Evolutionary conservation across 2,888 invertebrate species (phyloP), one percentile per base, ranked within the genome.

Genomic region (Ectemnius continuus): DNA sequence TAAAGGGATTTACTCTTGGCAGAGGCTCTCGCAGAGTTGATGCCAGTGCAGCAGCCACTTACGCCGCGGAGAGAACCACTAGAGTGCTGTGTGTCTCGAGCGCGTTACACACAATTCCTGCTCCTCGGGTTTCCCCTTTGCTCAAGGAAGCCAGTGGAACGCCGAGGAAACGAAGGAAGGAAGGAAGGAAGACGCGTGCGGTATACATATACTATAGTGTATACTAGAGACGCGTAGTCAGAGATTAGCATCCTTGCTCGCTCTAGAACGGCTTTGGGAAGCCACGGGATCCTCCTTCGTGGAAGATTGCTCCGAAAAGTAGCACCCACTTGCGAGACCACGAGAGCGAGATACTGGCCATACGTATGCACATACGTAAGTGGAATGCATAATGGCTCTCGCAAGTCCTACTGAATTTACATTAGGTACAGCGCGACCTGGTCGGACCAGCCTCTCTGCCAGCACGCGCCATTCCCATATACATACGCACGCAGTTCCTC

Each of bases 351-450:
- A 36, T 36, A 28, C 26, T 14, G 20, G 47, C 48, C 13, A 47
- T 36, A 61, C 45, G 16, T 45, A 48, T 20, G 59, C 46, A 13
- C 58, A 46, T 45, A 6, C 45, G 18, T 59, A 28, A 28, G 14
- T 36, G 45, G 23, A 45, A 14, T 36, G 59, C 59, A 66, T 66
- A 59, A 66, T 66, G 59, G 46, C 23, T 16, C 47, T 8, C n/a
- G 48, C 23, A 14, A 36, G 48, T 23, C 47, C 28, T 20, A 16
- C 14, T 20, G 16, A 16, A 70, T 65, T 70, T n/a, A 61, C 62
- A 73, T 69, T 73, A 75, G 72, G 56, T 75, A 64, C 65, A 64
- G n/a, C 63, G n/a, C 63, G 20, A 16, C 18, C 28, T 48, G 61
- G 47, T 45, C 36, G 36, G 36, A 36, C 36, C 36, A 8, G 8